Evolutionary conservation across 2,797 vertebrate genomes (phyloP), one percentile per base, ranked within the genome.

Genomic region (Rhadinocentrus ornatus): DNA sequence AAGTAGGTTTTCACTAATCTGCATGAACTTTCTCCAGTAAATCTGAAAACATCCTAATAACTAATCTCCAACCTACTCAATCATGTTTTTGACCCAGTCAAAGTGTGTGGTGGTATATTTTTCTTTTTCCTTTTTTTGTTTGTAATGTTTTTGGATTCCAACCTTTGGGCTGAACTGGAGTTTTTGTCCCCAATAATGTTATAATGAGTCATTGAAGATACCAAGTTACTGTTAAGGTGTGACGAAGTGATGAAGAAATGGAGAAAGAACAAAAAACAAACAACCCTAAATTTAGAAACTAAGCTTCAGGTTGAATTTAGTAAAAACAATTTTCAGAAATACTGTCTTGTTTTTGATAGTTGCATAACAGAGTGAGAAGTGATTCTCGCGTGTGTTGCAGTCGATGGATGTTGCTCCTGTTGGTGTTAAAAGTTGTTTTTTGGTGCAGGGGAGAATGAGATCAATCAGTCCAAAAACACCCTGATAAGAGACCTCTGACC

Each of bases 401-500:
- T 16, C 16, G 32, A 56, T 66, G 6, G 57, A 71, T 61, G 41
- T 0, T 74, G 70, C 67, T 48, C 15, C n/a, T 65, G 32, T 60
- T 24, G 32, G 77, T 46, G 62, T 71, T 37, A 62, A 56, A 65
- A 57, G 58, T 74, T 68, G 65, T 57, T 41, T 24, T 68, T 34
- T 58, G 13, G 44, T 3, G 64, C 65, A 27, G 61, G 56, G 22
- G 27, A 62, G 53, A 78, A 67, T 53, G 15, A 4, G 53, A 78
- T 60, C 15, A 58, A 77, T 52, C 55, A 39, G 70, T 58, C 56
- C 62, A 65, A 58, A 81, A 84, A 71, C n/a, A 18, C 81, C 67
- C 71, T 70, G 69, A 86, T 81, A 72, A 76, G 62, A 83, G 73
- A 60, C 18, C 54, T 71, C 62, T 71, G 72, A 66, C 55, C 27